Conservation (phyloP, 2,113 vertebrate species). For the Oreotrochilus melanogaster region DNA sequence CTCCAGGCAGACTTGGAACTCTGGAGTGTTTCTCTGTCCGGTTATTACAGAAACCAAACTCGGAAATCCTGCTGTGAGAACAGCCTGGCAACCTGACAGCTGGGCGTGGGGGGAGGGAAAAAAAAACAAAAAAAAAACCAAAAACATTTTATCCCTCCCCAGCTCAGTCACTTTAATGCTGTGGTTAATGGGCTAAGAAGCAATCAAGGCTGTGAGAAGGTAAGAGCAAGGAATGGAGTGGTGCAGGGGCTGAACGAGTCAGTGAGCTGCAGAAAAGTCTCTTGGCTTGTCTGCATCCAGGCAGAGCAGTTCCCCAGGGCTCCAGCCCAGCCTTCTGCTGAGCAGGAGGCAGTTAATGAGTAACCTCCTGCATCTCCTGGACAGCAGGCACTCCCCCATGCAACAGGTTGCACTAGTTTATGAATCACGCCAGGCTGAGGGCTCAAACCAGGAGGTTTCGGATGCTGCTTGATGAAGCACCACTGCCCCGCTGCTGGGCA, state of each 20-base stretch:
- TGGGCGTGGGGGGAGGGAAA: neutral
- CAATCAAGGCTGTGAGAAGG: accelerated
- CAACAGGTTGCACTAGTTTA: slow-evolving; percentile 18
- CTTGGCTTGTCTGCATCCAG: neutral
- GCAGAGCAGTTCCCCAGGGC: neutral
- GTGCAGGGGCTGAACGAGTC: accelerated
- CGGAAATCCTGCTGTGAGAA: accelerated
- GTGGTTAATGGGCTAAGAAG: neutral
- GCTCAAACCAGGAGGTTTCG: neutral
- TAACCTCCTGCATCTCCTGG: neutral
- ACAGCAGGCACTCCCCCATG: slow-evolving; percentile 14
- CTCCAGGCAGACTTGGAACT: neutral
- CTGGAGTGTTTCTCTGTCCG: neutral
- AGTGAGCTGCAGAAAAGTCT: neutral
- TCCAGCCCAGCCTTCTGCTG: neutral
- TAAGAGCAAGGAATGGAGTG: accelerated
- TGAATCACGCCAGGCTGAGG: slow-evolving; percentile 37
- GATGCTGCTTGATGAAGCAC: neutral
- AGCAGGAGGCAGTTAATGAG: slow-evolving; percentile 24
- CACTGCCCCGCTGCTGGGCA: neutral
- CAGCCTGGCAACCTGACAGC: neutral
- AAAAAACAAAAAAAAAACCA: too few species aligned
- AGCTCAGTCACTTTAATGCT: neutral
- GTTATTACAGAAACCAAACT: neutral
- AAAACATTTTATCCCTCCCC: neutral